Percentiles rank a stretch among this genome's conserved stretches.
phyloP scores from a whole-genome alignment of 37 sponge, comb jelly and placozoan species.

The Amphimedon queenslandica region DNA sequence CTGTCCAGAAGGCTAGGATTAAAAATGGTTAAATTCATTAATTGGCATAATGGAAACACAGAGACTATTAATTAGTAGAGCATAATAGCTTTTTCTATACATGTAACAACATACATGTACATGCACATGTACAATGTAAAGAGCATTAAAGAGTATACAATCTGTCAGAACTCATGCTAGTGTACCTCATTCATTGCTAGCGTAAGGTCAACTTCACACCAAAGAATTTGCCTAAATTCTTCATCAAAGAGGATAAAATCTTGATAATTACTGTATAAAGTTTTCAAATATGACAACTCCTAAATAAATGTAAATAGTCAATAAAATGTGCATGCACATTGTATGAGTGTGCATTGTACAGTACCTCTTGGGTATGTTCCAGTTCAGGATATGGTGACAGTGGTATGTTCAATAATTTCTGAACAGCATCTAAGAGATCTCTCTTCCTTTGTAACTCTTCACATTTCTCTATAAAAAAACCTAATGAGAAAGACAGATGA shows the following conservation, averaged over 20 bases:
- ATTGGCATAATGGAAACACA: too few species aligned
- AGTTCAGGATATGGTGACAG: constrained; percentile 73
- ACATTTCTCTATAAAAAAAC: constrained; percentile 50
- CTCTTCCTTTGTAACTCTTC: constrained; percentile 39
- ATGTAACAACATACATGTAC: neutral
- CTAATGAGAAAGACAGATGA: constrained; percentile 15
- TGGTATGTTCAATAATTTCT: constrained; percentile 76
- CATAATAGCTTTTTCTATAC: too few species aligned
- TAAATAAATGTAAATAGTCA: neutral
- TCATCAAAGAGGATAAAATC: constrained; percentile 76
- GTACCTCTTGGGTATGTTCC: constrained; percentile 64
- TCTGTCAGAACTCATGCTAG: too few species aligned
- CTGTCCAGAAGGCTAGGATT: too few species aligned
- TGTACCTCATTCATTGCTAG: constrained; percentile 43
- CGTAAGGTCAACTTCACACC: constrained; percentile 82
- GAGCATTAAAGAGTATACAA: neutral
- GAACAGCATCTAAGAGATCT: constrained; percentile 58
- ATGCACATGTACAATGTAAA: neutral
- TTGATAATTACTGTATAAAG: constrained; percentile 78
- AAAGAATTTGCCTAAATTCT: constrained; percentile 69
- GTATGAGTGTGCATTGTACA: neutral
- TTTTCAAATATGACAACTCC: constrained; percentile 65
- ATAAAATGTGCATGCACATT: neutral
- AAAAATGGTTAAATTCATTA: too few species aligned
- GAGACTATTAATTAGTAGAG: too few species aligned